These are phyloP conservation scores for Agrilus mali DNA, from an alignment of 2,888 invertebrate genomes.

Conservation along the genomic window DNA sequence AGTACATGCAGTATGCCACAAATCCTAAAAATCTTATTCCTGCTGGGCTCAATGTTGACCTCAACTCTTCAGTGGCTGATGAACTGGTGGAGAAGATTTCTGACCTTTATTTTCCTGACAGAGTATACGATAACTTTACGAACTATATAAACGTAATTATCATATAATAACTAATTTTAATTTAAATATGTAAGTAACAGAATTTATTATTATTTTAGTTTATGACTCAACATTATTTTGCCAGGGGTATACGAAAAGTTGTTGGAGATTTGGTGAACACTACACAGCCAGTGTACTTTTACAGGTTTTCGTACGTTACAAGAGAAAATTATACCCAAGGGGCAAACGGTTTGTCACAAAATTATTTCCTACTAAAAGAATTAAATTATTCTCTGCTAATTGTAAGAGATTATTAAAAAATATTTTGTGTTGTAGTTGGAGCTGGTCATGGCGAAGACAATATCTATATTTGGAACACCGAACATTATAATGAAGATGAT, in stretches of 20 bases:
- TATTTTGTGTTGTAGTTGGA: no score
- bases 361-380: no score
- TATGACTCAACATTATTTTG: constrained; percentile 3
- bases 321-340: not conserved
- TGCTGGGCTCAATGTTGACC: no score
- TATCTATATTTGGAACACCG: no score
- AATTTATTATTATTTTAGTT: constrained; percentile 1
- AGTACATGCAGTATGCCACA: no score
- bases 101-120: not conserved
- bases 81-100: not conserved
- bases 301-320: constrained; percentile 2
- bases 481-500: constrained; percentile 1
- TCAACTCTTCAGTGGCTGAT: not conserved
- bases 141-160: constrained; percentile 4
- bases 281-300: not conserved
- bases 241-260: constrained; percentile 1
- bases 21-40: no score
- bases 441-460: no score
- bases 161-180: no score
- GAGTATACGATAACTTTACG: not conserved
- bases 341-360: not conserved
- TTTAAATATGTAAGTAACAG: no score
- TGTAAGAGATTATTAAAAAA: no score
- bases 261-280: not conserved
- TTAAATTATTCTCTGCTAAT: no score